Evolutionary conservation across 2,113 vertebrate genomes (phyloP), one percentile per base, ranked within the genome.

Genomic region (Eretmochelys imbricata): DNA sequence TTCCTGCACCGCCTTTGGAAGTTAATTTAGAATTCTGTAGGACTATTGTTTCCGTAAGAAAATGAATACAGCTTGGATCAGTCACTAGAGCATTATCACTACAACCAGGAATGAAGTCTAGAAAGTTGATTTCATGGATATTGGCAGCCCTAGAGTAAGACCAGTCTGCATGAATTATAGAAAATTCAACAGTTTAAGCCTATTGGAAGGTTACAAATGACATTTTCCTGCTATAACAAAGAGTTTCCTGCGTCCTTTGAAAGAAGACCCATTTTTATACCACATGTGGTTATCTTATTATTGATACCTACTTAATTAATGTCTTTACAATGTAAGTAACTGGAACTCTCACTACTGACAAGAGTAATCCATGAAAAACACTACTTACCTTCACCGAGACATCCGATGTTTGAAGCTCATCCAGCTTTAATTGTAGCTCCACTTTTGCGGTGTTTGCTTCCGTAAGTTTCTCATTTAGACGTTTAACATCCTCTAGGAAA

Each of bases 351-450:
- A 95, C 7, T 80, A 62, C 10, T 84, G 75, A 85, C 42, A 79
- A 0, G 1, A 3, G 31, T 1, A 3, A 19, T 0, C 2, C 11
- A 88, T 8, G 38, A 0, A 11, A 75, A 89, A 22, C 6, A 82
- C 19, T 83, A 42, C 94, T 98, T 84, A 99, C 99, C 98, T 99
- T 99, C 88, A 99, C 98, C 54, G 99, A 99, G 92, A 99, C 98
- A 98, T 99, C 99, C 72, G 99, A 99, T n/a, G 99, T 98, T 96
- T 99, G 99, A 84, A 99, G 98, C n/a, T 99, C 99, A 97, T 99
- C 99, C 78, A 99, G 1, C 89, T 99, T 99, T 93, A 99, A 96
- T 94, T 99, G 99, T 93, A 99, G 98, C 65, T 99, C 98, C 95
- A 99, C 97, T 92, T 99, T 99, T 89, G 98, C 98, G 49, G 98